Evolutionary conservation across 2,888 invertebrate species (phyloP), one percentile per base, ranked within the genome.

Genomic region (Heliconius erato): DNA sequence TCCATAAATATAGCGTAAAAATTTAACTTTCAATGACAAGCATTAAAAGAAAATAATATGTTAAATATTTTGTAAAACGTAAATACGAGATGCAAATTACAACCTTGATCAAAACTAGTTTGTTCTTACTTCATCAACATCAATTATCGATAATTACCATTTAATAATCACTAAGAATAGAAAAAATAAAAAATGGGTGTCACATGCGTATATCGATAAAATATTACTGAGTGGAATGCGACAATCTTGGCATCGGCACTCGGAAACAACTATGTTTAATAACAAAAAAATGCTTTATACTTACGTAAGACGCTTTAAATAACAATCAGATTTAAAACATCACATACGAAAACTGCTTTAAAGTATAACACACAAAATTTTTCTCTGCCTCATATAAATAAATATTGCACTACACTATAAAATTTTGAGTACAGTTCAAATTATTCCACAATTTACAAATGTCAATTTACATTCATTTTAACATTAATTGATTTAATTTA

Each of bases 231-330:
- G 49, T 49, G 65, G 26, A 19, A 40, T 78, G 74, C 79, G 71
- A 79, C 81, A 79, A 69, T 65, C 59, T 81, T 78, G 72, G 78
- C 74, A 49, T 68, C 79, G 79, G 77, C 74, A 76, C 11, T 78
- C 71, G 71, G 78, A 82, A 77, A 83, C 85, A 81, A 85, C 85
- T 79, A 81, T 91, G 90, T 93, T 92, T 92, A 91, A 91, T 85
- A 93, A 92, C 90, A 92, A 91, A 91, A 83, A 90, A 91, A 88
- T 87, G 87, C 83, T 85, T 87, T 90, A 89, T 94, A 95, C 95
- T 95, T 95, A 95, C 95, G 92, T 95, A 95, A 95, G 91, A 92
- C 88, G 91, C 91, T 90, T 87, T 91, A 92, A 95, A 92, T 94
- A 93, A 92, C 89, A 93, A 93, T 89, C 89, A 89, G 90, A 91